phyloP scores from a whole-genome alignment of 2,113 vertebrate species.

The Hassar affinis region DNA sequence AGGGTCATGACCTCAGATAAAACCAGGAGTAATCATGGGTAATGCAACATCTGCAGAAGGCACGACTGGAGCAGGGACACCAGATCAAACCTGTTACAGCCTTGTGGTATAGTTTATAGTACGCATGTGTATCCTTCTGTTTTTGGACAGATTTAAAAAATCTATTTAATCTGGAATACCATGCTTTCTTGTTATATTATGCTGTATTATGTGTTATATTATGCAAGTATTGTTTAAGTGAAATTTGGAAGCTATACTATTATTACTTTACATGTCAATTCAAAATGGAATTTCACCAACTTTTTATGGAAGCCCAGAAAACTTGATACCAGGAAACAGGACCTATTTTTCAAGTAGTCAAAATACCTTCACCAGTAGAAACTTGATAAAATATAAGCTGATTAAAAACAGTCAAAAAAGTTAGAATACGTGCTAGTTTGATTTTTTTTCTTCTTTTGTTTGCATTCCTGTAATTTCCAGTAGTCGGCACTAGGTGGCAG shows the following conservation, averaged over 20 bases:
- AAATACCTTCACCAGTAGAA: background rate
- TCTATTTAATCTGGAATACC: too few relatives aligned
- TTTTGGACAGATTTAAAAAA: too few relatives aligned
- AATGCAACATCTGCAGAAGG: slow-evolving; percentile 1
- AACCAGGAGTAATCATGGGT: background rate
- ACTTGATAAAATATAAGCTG: background rate
- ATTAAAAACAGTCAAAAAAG: background rate
- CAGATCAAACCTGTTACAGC: background rate
- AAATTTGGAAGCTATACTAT: too few relatives aligned
- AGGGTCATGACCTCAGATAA: slow-evolving; percentile 45
- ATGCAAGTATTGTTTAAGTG: too few relatives aligned
- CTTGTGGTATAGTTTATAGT: too few relatives aligned
- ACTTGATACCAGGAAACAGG: background rate
- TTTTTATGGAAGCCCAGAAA: background rate
- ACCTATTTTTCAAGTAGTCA: background rate
- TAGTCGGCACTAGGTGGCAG: slow-evolving; percentile 59
- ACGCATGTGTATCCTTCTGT: too few relatives aligned
- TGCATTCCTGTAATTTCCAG: slow-evolving; percentile 9
- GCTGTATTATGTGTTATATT: too few relatives aligned
- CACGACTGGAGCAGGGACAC: background rate
- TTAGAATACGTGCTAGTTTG: background rate
- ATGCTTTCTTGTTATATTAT: too few relatives aligned
- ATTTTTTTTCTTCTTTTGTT: background rate
- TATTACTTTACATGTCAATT: background rate
- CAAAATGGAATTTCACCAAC: background rate